Percentiles rank a stretch among this genome's conserved stretches.
phyloP scores from a whole-genome alignment of 2,113 vertebrate genomes.

The Paedocypris sp. region DNA sequence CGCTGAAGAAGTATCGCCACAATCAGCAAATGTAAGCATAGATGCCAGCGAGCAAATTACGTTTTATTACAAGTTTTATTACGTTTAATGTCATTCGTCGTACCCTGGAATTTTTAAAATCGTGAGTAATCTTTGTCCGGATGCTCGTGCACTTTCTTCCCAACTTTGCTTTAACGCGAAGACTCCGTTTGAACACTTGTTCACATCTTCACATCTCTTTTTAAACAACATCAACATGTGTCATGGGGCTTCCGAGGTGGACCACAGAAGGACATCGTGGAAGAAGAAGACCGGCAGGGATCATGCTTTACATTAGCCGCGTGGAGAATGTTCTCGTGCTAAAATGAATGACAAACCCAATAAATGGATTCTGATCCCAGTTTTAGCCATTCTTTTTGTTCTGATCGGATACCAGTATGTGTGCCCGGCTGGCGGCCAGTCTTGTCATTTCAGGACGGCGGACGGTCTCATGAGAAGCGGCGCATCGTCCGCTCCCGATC shows the following conservation, averaged over 20 bases:
- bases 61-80: too few relatives aligned
- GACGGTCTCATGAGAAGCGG: conserved; percentile 54
- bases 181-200: background rate
- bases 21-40: too few relatives aligned
- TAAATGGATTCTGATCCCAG: conserved; percentile 82
- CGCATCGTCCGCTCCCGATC: conserved; percentile 47
- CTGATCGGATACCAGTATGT: conserved; percentile 92
- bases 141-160: background rate
- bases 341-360: conserved; percentile 88
- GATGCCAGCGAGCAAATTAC: too few relatives aligned
- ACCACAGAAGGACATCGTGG: background rate
- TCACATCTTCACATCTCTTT: background rate
- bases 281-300: conserved; percentile 19
- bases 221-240: conserved; percentile 24
- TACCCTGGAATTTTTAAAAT: too few relatives aligned
- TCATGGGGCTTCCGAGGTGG: background rate
- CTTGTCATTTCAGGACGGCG: conserved; percentile 61
- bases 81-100: too few relatives aligned
- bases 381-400: conserved; percentile 82
- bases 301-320: conserved; percentile 51
- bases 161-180: conserved; percentile 2
- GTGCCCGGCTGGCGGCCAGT: conserved; percentile 65
- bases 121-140: too few relatives aligned
- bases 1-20: too few relatives aligned
- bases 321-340: conserved; percentile 46